Percentiles rank a stretch among this genome's conserved stretches.
Conservation (phyloP, 2,113 vertebrate species). For the Hirundichthys speculiger region DNA sequence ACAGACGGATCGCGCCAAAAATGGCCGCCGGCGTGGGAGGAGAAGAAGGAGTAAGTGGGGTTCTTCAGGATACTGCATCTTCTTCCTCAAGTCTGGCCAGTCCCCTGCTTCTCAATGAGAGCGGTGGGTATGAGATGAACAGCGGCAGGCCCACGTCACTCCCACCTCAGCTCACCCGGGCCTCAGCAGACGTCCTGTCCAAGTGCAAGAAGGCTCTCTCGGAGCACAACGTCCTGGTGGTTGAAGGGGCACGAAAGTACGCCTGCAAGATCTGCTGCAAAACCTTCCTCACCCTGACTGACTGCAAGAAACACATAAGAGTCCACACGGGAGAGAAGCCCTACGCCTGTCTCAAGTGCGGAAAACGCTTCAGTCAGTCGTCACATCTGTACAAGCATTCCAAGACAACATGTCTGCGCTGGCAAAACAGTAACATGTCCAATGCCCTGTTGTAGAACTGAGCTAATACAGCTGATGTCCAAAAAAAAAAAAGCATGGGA, state of each 20-base stretch:
- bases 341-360: conserved; percentile 96
- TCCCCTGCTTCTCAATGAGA: conserved; percentile 86
- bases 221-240: conserved; percentile 96
- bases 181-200: conserved; percentile 94
- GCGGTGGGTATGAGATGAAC: conserved; percentile 76
- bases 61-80: conserved; percentile 83
- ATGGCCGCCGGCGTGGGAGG: conserved; percentile 76
- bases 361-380: conserved; percentile 96
- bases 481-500: background rate
- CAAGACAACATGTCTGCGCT: conserved; percentile 96
- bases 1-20: conserved; percentile 95
- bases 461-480: too few relatives aligned
- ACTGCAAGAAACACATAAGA: conserved; percentile 98
- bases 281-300: conserved; percentile 95
- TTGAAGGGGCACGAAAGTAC: conserved; percentile 95
- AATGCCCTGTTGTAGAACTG: conserved; percentile 84
- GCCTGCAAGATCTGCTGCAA: conserved; percentile 99
- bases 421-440: conserved; percentile 95
- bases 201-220: conserved; percentile 98
- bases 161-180: conserved; percentile 91
- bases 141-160: conserved; percentile 68
- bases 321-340: conserved; percentile 98
- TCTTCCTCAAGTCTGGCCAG: conserved; percentile 70
- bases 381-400: conserved; percentile 98
- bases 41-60: conserved; percentile 82